phyloP scores from a whole-genome alignment of 2,113 vertebrate genomes.

The Pseudolaguvia tuberculata region DNA sequence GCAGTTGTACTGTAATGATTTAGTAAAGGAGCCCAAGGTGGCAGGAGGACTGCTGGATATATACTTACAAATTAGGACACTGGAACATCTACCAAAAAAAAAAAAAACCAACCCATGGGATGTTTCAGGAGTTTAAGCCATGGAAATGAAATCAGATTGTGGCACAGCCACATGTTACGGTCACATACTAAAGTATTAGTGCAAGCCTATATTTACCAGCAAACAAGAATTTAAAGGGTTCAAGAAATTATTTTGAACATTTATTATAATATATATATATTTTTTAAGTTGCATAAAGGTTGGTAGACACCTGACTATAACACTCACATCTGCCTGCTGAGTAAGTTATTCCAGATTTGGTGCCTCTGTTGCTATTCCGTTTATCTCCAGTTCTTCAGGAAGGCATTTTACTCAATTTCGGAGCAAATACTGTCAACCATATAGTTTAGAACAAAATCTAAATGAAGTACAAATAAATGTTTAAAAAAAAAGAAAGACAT shows the following conservation, averaged over 20 bases:
- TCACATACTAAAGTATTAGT: neutral
- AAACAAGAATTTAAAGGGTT: too few species aligned
- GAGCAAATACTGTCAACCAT: too few species aligned
- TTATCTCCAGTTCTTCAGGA: neutral
- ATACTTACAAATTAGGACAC: neutral
- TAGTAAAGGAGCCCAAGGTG: slow-evolving; percentile 4
- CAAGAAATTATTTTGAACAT: too few species aligned
- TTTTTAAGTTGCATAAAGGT: neutral
- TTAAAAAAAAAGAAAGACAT: too few species aligned
- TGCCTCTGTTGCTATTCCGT: neutral
- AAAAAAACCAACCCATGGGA: neutral
- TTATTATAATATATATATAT: too few species aligned
- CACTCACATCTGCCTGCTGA: neutral
- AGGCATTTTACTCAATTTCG: neutral
- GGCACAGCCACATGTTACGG: neutral
- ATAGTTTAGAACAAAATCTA: too few species aligned
- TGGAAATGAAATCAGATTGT: neutral
- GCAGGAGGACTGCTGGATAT: neutral
- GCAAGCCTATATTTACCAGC: neutral
- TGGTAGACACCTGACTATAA: neutral
- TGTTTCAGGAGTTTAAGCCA: neutral
- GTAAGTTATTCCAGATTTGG: neutral
- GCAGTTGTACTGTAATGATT: slow-evolving; percentile 17
- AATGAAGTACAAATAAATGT: too few species aligned
- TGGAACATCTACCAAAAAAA: neutral